A percentile compares a stretch with the other conserved stretches of the same genome.
These are phyloP conservation scores for Zoanthus solanderi DNA, from an alignment of 92 coral and sea anemone genomes.

Conservation along the genomic window DNA sequence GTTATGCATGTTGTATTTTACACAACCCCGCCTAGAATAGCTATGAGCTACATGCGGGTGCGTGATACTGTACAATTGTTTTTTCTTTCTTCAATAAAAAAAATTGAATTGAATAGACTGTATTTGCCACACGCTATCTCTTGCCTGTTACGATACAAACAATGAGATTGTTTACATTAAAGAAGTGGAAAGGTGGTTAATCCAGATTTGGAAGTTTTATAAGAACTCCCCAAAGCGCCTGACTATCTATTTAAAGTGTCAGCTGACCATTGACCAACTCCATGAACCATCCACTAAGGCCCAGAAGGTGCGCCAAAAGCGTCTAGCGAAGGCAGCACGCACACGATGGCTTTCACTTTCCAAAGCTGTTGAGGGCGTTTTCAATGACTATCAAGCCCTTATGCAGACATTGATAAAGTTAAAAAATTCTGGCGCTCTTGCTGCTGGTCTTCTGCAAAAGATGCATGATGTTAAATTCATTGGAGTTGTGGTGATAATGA, in stretches of 20 bases:
- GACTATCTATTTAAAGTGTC: constrained; percentile 13
- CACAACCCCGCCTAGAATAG: no score
- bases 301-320: constrained; percentile 2
- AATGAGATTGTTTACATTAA: constrained; percentile 44
- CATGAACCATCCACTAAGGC: constrained; percentile 11
- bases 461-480: constrained; percentile 42
- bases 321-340: constrained; percentile 43
- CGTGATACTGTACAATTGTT: no score
- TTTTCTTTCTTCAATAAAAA: no score
- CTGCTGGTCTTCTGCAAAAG: constrained; percentile 45
- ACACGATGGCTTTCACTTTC: constrained; percentile 47
- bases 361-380: constrained; percentile 36
- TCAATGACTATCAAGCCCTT: constrained; percentile 31
- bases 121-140: constrained; percentile 52
- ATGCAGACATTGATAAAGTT: constrained; percentile 27
- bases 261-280: constrained; percentile 40
- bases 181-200: constrained; percentile 53
- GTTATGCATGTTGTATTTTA: no score
- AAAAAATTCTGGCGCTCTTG: constrained; percentile 30
- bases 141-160: constrained; percentile 49
- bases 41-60: no score
- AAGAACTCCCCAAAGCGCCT: constrained; percentile 54
- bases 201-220: constrained; percentile 53
- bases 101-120: neutral
- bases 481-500: constrained; percentile 39